A percentile compares a stretch with the other conserved stretches of the same genome.
These are phyloP conservation scores for Gavia stellata DNA, from an alignment of 2,113 vertebrate species.

Conservation along the genomic window DNA sequence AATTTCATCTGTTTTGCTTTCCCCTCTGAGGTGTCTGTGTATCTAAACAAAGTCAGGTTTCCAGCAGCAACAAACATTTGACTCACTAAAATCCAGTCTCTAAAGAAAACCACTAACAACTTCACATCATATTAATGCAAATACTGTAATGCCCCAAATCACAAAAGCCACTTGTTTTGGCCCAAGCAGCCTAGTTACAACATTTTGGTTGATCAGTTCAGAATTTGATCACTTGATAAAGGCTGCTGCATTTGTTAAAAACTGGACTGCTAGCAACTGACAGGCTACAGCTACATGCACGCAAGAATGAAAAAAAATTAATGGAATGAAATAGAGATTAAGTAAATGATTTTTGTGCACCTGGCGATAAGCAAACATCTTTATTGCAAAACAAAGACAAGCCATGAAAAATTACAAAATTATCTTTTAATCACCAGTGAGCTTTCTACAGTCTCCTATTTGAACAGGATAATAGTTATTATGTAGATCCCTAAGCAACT, in stretches of 20 bases:
- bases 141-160: not conserved
- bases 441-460: conserved; percentile 51
- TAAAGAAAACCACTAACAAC: not conserved
- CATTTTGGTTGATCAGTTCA: conserved; percentile 20
- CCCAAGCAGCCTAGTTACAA: not conserved
- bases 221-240: conserved; percentile 6
- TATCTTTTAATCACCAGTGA: conserved; percentile 61
- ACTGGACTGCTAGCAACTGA: not conserved
- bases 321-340: conserved; percentile 47
- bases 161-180: conserved; percentile 32
- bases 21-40: not conserved
- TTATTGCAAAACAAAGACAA: conserved; percentile 58
- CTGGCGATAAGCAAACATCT: conserved; percentile 55
- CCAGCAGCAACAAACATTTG: not conserved
- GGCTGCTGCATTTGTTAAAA: conserved; percentile 14
- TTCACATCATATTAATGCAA: conserved; percentile 2
- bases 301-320: conserved; percentile 7
- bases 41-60: not conserved
- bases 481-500: conserved; percentile 54
- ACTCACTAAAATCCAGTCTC: not conserved
- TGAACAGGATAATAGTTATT: conserved; percentile 63
- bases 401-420: conserved; percentile 62
- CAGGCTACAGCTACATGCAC: not conserved
- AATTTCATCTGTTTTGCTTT: not conserved
- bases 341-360: conserved; percentile 56